Percentiles rank a stretch among this genome's conserved stretches.
Conservation (phyloP, 2,113 vertebrate genomes). For the Ursus arctos region DNA sequence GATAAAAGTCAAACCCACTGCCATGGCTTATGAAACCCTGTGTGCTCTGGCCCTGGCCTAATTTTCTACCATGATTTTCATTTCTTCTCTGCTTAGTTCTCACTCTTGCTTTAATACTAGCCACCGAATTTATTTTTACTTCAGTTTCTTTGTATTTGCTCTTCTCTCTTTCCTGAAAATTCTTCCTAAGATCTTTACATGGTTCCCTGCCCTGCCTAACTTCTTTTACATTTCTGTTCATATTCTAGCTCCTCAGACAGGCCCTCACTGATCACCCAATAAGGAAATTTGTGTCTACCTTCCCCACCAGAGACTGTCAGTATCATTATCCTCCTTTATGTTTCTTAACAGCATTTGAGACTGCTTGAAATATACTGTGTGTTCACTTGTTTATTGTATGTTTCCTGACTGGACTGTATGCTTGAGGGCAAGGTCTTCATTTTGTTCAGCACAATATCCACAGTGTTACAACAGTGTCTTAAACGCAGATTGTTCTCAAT, state of each 20-base stretch:
- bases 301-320: background rate
- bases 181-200: background rate
- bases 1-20: constrained; percentile 16
- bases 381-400: background rate
- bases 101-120: background rate
- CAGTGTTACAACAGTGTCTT: background rate
- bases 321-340: background rate
- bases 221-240: constrained; percentile 22
- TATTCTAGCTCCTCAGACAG: background rate
- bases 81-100: background rate
- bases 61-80: background rate
- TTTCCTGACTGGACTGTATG: background rate
- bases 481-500: background rate
- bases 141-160: background rate
- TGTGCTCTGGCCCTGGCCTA: background rate
- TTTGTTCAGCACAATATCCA: background rate
- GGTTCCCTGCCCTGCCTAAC: background rate
- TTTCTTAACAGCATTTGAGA: background rate
- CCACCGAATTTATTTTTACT: background rate
- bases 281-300: background rate
- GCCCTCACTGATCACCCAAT: background rate
- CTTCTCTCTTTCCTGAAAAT: background rate
- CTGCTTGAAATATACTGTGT: background rate
- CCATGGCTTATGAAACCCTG: background rate
- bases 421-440: background rate